Evolutionary conservation across 2,113 vertebrate species (phyloP).

Genomic region (Vicugna pacos): DNA sequence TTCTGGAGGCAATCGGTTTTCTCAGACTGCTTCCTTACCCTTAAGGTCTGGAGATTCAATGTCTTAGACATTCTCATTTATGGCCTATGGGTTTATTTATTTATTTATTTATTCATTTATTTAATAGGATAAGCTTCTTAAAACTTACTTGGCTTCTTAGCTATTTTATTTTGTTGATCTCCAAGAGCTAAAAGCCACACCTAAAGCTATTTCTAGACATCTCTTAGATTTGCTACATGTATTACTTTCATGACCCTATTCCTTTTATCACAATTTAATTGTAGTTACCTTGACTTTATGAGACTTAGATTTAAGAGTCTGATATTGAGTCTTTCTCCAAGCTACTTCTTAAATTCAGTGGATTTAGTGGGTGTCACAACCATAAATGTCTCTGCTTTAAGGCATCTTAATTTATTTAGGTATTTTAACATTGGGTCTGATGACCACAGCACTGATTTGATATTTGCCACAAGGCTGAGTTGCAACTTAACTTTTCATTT

Average conservation of each 20-base stretch:
- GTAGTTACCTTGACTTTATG: neutral
- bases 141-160: neutral
- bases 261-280: neutral
- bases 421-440: neutral
- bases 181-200: neutral
- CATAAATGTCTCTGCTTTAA: neutral
- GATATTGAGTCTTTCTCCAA: neutral
- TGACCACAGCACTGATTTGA: neutral
- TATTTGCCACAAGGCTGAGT: neutral
- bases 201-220: neutral
- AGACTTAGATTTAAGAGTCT: neutral
- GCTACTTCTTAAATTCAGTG: neutral
- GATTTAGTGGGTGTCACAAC: neutral
- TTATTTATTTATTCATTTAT: neutral
- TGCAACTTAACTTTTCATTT: neutral
- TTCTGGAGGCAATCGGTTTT: neutral
- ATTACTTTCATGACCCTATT: neutral
- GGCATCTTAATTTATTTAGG: neutral
- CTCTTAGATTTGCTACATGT: neutral
- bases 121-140: neutral
- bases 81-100: neutral
- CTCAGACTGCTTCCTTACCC: neutral
- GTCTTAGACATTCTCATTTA: neutral
- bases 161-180: neutral
- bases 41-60: neutral